Conservation (phyloP, 2,888 invertebrate genomes). For the Escarpia spicata region DNA sequence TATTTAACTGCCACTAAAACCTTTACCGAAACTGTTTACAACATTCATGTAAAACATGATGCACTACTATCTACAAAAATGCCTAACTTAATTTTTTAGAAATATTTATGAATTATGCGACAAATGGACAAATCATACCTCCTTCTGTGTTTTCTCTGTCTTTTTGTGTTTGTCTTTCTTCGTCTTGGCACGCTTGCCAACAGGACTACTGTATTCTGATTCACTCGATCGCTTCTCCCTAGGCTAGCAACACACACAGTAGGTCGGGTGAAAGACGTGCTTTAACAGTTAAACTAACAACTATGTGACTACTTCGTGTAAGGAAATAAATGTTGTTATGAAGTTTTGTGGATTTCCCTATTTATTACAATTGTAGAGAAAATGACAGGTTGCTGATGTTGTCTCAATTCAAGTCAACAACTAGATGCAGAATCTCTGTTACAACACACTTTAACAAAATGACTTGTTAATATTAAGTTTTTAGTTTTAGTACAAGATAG, state of each 20-base stretch:
- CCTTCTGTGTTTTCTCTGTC: background rate
- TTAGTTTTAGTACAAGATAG: no score
- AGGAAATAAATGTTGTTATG: background rate
- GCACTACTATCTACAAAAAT: background rate
- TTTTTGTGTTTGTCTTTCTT: constrained; percentile 22
- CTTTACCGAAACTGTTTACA: background rate
- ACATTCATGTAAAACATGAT: no score
- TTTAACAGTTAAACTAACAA: background rate
- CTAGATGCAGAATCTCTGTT: no score
- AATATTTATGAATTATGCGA: background rate
- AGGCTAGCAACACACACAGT: background rate
- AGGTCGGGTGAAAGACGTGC: background rate
- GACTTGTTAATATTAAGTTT: no score
- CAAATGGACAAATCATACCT: background rate
- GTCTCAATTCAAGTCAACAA: no score
- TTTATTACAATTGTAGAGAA: no score
- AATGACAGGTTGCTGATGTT: no score
- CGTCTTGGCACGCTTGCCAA: constrained; percentile 24
- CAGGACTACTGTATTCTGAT: constrained; percentile 24
- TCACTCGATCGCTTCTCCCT: constrained; percentile 17
- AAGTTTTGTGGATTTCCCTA: background rate
- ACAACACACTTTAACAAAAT: no score
- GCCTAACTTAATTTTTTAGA: background rate
- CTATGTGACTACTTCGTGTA: background rate
- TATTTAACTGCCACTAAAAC: no score